Percentiles rank a stretch among this genome's conserved stretches.
Conservation (phyloP, 2,113 vertebrate genomes). For the Passer domesticus region DNA sequence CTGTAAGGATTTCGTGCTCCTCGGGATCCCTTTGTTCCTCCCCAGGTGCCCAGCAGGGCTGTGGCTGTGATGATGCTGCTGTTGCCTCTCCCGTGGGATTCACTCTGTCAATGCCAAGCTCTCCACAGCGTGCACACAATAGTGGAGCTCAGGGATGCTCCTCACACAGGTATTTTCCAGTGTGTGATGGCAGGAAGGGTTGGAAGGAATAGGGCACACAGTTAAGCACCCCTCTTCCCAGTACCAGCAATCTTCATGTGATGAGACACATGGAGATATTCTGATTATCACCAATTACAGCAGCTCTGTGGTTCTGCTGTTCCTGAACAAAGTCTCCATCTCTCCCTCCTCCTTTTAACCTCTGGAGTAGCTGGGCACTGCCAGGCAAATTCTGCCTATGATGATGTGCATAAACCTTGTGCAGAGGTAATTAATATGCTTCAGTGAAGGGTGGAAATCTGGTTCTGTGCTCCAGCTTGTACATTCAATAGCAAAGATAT, state of each 20-base stretch:
- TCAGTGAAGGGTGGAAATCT: background rate
- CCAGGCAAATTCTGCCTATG: background rate
- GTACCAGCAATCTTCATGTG: background rate
- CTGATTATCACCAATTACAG: background rate
- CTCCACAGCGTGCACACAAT: fast-evolving
- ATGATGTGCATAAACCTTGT: background rate
- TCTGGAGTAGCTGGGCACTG: background rate
- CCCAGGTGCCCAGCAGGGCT: background rate
- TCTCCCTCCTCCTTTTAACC: background rate
- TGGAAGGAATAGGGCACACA: background rate
- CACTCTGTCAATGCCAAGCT: background rate
- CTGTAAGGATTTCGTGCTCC: background rate
- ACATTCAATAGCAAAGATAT: background rate
- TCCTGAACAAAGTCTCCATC: background rate
- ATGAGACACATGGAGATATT: background rate
- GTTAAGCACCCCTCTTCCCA: background rate
- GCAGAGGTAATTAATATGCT: background rate
- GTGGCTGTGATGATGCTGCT: background rate
- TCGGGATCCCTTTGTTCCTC: background rate
- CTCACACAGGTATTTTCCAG: background rate
- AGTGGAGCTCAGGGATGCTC: background rate
- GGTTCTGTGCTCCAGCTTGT: background rate
- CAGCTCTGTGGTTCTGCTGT: background rate
- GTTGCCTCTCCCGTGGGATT: background rate
- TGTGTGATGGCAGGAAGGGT: background rate